A percentile compares a stretch with the other conserved stretches of the same genome.
These are phyloP conservation scores for Chrysodeixis includens DNA, from an alignment of 2,888 invertebrate genomes.

Conservation along the genomic window DNA sequence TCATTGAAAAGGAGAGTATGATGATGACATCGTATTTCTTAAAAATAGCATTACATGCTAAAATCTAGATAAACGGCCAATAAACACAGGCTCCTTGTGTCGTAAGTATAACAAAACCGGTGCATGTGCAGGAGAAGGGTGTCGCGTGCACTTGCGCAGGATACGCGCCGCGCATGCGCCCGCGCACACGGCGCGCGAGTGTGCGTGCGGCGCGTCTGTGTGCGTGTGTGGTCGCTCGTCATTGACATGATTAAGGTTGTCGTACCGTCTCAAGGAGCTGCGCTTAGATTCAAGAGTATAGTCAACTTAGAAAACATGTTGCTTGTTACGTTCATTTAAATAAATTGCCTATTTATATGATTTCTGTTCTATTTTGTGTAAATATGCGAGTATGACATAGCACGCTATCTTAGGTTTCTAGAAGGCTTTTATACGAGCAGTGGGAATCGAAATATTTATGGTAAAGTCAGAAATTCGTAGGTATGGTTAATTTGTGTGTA, in stretches of 20 bases:
- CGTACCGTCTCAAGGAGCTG: conserved; percentile 78
- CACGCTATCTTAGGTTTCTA: not conserved
- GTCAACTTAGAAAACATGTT: conserved; percentile 19
- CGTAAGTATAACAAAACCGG: conserved; percentile 41
- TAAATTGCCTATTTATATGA: not conserved
- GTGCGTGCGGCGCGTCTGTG: conserved; percentile 23
- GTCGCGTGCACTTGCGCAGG: conserved; percentile 59
- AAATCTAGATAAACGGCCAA: conserved; percentile 18
- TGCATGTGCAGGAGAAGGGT: conserved; percentile 40
- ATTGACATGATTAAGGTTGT: conserved; percentile 85
- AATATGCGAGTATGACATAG: not conserved
- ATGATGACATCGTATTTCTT: not conserved
- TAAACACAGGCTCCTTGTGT: conserved; percentile 26
- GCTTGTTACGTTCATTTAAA: conserved; percentile 19
- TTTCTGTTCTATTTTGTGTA: not conserved
- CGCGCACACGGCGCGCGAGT: conserved; percentile 23
- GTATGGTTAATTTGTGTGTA: too few relatives aligned
- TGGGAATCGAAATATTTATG: too few relatives aligned
- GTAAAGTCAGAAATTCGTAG: too few relatives aligned
- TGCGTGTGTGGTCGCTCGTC: conserved; percentile 69
- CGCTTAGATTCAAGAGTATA: conserved; percentile 55
- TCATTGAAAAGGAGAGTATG: not conserved
- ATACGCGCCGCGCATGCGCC: conserved; percentile 58
- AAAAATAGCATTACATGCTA: not conserved
- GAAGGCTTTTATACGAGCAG: too few relatives aligned